phyloP scores from a whole-genome alignment of 2,113 vertebrate species.

The Myxocyprinus asiaticus region DNA sequence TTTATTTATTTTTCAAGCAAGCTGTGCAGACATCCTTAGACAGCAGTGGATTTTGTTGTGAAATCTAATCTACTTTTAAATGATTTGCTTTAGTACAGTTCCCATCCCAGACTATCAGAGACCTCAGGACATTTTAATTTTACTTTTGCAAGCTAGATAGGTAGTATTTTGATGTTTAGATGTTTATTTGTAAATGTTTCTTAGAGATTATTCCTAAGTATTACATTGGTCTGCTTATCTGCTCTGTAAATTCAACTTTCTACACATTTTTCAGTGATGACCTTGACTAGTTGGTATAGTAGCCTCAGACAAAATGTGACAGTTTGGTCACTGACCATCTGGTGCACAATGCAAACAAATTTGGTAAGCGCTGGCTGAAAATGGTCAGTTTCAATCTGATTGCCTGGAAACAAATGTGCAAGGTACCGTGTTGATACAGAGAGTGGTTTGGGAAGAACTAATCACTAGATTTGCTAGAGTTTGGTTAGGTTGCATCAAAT shows the following conservation, averaged over 20 bases:
- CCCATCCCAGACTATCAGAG: constrained; percentile 12
- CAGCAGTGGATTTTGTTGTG: constrained; percentile 10
- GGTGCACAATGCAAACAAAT: no score
- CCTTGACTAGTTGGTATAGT: background rate
- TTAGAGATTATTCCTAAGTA: background rate
- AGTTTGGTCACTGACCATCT: no score
- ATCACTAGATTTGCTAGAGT: background rate
- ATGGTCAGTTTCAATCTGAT: no score
- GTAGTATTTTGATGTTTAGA: constrained; percentile 5
- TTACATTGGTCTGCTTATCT: background rate
- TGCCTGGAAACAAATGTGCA: no score
- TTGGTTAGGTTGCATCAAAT: background rate
- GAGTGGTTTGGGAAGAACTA: no score
- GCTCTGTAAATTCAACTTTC: background rate
- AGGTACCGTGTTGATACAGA: no score
- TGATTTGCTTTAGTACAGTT: constrained; percentile 2
- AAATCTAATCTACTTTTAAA: constrained; percentile 16
- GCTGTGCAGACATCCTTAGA: background rate
- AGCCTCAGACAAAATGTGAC: no score
- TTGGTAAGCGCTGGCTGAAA: no score
- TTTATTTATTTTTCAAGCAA: background rate
- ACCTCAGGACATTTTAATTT: constrained; percentile 1
- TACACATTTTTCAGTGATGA: background rate
- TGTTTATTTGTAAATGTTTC: background rate
- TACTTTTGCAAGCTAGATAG: background rate